Evolutionary conservation across 2,113 vertebrate genomes (phyloP).

Genomic region (Paratilapia polleni): DNA sequence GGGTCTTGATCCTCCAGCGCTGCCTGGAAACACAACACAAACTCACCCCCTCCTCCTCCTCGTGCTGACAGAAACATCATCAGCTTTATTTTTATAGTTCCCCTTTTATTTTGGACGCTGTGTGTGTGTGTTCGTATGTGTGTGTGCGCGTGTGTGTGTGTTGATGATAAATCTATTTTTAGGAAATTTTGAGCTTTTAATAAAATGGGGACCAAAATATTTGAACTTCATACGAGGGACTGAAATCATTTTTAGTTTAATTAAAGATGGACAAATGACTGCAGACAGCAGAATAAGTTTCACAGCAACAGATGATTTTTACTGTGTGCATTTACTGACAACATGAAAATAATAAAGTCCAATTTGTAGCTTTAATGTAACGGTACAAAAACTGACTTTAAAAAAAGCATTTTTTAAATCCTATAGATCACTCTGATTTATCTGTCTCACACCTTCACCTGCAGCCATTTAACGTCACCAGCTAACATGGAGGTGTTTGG

Average conservation of each 20-base stretch:
- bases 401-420: neutral
- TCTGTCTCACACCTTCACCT: neutral
- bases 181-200: no score
- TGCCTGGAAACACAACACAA: slow-evolving; percentile 16
- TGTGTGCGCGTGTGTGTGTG: neutral
- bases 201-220: neutral
- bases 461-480: neutral
- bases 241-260: neutral
- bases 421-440: neutral
- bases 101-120: neutral
- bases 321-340: no score
- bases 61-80: neutral
- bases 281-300: neutral
- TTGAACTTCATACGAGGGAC: neutral
- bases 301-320: neutral
- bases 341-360: neutral
- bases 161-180: no score
- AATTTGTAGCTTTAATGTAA: neutral
- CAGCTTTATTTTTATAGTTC: neutral
- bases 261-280: neutral
- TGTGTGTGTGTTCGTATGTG: neutral
- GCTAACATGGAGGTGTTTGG: no score
- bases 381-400: no score
- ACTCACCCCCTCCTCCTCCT: neutral
- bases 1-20: slow-evolving; percentile 81